Conservation (phyloP, 1,140 invertebrate genomes). For the Drosophila virilis region DNA sequence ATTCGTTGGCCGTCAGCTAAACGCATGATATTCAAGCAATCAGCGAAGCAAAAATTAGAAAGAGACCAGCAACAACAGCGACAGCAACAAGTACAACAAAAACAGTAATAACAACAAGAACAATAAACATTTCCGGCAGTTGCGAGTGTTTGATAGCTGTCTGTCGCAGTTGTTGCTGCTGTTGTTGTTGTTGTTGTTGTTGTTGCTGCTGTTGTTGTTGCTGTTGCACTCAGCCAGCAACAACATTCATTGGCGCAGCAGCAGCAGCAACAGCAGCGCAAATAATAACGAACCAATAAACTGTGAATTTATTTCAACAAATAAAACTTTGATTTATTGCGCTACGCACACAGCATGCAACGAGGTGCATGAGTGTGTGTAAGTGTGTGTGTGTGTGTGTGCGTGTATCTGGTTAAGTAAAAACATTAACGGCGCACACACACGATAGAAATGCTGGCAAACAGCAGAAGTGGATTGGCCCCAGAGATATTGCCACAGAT, state of each 20-base stretch:
- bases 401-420: constrained; percentile 29
- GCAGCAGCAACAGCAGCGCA: constrained; percentile 25
- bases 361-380: constrained; percentile 8
- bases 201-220: background rate
- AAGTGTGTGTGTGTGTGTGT: constrained; percentile 17
- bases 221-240: constrained; percentile 2
- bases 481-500: constrained; percentile 47
- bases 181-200: background rate
- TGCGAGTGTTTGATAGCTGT: constrained; percentile 51
- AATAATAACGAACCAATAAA: constrained; percentile 82
- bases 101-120: constrained; percentile 24
- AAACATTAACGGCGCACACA: constrained; percentile 52
- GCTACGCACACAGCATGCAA: constrained; percentile 78
- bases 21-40: constrained; percentile 40
- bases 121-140: constrained; percentile 52
- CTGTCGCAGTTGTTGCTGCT: constrained; percentile 41
- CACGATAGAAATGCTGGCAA: constrained; percentile 37
- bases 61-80: constrained; percentile 24
- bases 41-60: constrained; percentile 41
- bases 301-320: constrained; percentile 82
- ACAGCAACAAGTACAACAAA: constrained; percentile 1
- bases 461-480: constrained; percentile 36
- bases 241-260: constrained; percentile 11
- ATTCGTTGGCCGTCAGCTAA: constrained; percentile 37
- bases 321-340: constrained; percentile 82